Percentiles rank a stretch among this genome's conserved stretches.
phyloP scores from a whole-genome alignment of 2,797 vertebrate species.

The Cossypha caffra region DNA sequence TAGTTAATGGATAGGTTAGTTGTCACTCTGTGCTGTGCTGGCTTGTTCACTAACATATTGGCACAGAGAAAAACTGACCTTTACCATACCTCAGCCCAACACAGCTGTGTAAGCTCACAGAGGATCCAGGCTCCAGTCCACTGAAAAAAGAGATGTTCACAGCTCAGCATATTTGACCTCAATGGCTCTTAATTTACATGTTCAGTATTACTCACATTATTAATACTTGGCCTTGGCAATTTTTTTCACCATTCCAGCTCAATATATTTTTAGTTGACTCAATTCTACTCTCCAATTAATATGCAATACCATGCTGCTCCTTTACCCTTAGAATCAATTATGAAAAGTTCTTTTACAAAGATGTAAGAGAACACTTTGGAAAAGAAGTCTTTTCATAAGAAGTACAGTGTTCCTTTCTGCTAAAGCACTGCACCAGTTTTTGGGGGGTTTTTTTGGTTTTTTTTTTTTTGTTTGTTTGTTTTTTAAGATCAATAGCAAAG shows the following conservation, averaged over 20 bases:
- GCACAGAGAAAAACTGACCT: not conserved
- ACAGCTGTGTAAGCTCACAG: rapidly evolving
- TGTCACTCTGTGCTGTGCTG: not conserved
- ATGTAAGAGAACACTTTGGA: not conserved
- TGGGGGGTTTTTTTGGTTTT: too few relatives aligned
- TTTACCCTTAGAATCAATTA: not conserved
- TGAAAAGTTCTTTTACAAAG: not conserved
- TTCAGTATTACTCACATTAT: not conserved
- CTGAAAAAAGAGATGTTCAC: not conserved
- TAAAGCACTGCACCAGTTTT: not conserved
- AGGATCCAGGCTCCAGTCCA: not conserved
- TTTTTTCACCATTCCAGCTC: not conserved
- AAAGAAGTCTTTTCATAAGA: not conserved
- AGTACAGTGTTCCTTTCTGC: not conserved
- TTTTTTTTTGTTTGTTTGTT: too few relatives aligned
- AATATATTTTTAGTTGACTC: not conserved
- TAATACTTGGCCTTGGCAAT: not conserved
- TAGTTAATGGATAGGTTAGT: not conserved
- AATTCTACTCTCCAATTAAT: not conserved
- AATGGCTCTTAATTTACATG: not conserved
- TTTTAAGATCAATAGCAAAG: not conserved
- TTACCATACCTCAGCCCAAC: not conserved
- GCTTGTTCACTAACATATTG: not conserved
- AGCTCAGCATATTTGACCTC: not conserved
- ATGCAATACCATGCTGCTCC: not conserved